Conservation (phyloP, 2,888 invertebrate species). For the Acrocyrtus sp. region DNA sequence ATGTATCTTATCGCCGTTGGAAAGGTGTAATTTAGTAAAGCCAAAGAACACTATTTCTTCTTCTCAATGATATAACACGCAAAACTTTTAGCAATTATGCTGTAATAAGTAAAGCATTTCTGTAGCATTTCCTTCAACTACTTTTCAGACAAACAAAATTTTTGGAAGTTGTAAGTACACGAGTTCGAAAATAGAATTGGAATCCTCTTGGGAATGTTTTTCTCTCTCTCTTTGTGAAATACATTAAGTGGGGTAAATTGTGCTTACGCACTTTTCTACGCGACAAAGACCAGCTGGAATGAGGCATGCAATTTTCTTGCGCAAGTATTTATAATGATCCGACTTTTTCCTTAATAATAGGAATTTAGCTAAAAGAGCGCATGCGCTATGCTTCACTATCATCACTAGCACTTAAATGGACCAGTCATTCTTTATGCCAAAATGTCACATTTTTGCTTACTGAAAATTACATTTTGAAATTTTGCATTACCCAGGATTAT, state of each 20-base stretch:
- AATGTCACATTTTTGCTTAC: neutral
- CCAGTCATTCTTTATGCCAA: neutral
- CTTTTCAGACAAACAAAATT: neutral
- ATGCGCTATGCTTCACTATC: neutral
- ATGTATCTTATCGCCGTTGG: too few species aligned
- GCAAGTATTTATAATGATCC: neutral
- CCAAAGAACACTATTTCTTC: too few species aligned
- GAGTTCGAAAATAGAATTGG: conserved; percentile 48
- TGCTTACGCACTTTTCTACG: conserved; percentile 17
- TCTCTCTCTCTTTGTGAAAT: neutral
- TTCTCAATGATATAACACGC: too few species aligned
- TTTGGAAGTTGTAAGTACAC: conserved; percentile 33
- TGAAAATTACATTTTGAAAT: too few species aligned
- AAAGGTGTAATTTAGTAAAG: too few species aligned
- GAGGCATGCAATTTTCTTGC: conserved; percentile 9
- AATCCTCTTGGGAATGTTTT: conserved; percentile 6
- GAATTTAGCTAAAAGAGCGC: neutral
- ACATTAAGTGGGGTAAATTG: neutral
- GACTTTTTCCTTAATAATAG: neutral
- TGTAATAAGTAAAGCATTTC: neutral
- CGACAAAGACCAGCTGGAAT: conserved; percentile 46
- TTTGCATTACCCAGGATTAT: too few species aligned
- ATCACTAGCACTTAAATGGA: neutral
- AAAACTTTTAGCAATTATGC: too few species aligned
- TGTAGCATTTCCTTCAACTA: neutral